Evolutionary conservation across 2,113 vertebrate species (phyloP).

Genomic region (Motacilla alba): DNA sequence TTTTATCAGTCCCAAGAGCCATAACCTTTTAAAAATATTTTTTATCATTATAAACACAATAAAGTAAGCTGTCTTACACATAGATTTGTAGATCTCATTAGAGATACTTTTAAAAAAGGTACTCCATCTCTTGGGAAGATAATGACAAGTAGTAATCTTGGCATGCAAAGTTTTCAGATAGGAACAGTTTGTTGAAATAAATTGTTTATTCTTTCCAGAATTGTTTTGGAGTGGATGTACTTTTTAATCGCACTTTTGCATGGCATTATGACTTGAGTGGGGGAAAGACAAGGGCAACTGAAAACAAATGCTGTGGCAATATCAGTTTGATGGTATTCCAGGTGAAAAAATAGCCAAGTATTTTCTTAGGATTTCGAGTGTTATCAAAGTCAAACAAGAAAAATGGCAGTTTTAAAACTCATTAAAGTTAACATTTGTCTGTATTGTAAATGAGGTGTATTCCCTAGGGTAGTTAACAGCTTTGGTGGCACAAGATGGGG

Average conservation of each 20-base stretch:
- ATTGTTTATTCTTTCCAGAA: constrained; percentile 35
- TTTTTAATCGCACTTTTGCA: neutral
- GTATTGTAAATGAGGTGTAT: constrained; percentile 68
- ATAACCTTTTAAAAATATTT: constrained; percentile 71
- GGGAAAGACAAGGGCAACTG: neutral
- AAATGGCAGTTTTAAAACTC: constrained; percentile 49
- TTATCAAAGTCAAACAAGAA: constrained; percentile 54
- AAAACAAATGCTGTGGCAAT: neutral
- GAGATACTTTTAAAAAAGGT: constrained; percentile 71
- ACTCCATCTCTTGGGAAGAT: constrained; percentile 45
- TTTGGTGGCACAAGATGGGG: constrained; percentile 71
- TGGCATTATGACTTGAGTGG: neutral
- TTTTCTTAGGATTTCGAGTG: constrained; percentile 1
- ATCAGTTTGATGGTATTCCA: neutral
- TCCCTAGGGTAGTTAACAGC: constrained; percentile 71
- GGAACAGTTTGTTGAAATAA: constrained; percentile 18
- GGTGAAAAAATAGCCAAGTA: neutral
- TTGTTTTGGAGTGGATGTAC: neutral
- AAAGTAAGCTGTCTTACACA: constrained; percentile 65
- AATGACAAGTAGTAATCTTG: constrained; percentile 65
- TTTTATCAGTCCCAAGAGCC: constrained; percentile 70
- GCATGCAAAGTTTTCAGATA: constrained; percentile 63
- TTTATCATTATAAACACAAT: constrained; percentile 75
- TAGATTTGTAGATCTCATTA: constrained; percentile 77
- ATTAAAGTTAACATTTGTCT: constrained; percentile 69